Evolutionary conservation across 2,113 vertebrate species (phyloP).

Genomic region (Microcebus griseorufus): DNA sequence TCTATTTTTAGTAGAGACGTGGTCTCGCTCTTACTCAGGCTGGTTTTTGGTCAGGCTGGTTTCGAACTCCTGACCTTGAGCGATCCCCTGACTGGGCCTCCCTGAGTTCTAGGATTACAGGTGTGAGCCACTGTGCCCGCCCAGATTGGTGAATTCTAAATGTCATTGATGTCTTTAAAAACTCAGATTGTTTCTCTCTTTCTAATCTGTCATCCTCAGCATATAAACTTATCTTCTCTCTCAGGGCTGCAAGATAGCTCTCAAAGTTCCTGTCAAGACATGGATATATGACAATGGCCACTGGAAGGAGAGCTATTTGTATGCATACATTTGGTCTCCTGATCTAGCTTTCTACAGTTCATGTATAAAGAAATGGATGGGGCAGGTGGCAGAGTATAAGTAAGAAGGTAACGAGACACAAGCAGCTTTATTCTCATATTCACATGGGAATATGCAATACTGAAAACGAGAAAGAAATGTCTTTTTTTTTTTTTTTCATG

Average conservation of each 20-base stretch:
- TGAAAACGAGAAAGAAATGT: not conserved
- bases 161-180: not conserved
- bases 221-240: not conserved
- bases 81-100: too few relatives aligned
- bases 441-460: not conserved
- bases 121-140: too few relatives aligned
- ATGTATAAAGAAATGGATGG: not conserved
- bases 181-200: not conserved
- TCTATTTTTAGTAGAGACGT: too few relatives aligned
- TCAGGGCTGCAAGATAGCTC: not conserved
- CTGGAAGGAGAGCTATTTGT: not conserved
- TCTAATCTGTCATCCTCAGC: not conserved
- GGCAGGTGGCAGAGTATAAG: not conserved
- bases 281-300: not conserved
- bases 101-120: too few relatives aligned
- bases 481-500: not conserved
- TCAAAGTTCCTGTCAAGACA: not conserved
- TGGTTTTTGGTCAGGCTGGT: too few relatives aligned
- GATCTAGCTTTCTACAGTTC: not conserved
- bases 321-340: not conserved
- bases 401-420: not conserved
- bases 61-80: too few relatives aligned
- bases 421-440: not conserved
- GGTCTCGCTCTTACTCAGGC: too few relatives aligned
- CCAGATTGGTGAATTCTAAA: not conserved